Evolutionary conservation across 2,113 vertebrate genomes (phyloP).

Genomic region (Boleophthalmus pectinirostris): DNA sequence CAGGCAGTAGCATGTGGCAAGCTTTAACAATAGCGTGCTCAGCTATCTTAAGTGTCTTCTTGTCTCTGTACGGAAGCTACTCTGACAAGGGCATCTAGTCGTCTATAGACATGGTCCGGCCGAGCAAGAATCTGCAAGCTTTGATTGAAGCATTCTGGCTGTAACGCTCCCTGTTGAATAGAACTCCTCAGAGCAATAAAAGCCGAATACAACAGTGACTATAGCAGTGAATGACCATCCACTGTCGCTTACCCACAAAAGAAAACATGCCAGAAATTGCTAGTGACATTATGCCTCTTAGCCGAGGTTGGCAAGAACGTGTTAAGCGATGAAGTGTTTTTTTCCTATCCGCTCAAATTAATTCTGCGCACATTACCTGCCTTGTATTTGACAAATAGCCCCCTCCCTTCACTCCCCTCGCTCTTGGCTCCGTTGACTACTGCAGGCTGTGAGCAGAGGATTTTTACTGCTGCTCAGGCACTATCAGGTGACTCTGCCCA

Average conservation of each 20-base stretch:
- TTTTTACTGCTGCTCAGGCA: slow-evolving; percentile 45
- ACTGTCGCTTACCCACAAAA: slow-evolving; percentile 36
- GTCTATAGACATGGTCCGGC: slow-evolving; percentile 50
- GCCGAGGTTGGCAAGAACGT: slow-evolving; percentile 17
- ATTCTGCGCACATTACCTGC: slow-evolving; percentile 48
- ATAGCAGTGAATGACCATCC: slow-evolving; percentile 37
- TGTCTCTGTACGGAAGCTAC: slow-evolving; percentile 58
- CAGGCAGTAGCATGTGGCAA: slow-evolving; percentile 66
- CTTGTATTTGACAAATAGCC: slow-evolving; percentile 48
- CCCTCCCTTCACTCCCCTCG: slow-evolving; percentile 15
- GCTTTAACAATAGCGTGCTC: slow-evolving; percentile 39
- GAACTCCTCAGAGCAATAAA: slow-evolving; percentile 52
- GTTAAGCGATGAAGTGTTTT: slow-evolving; percentile 21
- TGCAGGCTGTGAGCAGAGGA: slow-evolving; percentile 31
- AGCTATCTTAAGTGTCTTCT: slow-evolving; percentile 56
- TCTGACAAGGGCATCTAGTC: slow-evolving; percentile 62
- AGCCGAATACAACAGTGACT: slow-evolving; percentile 35
- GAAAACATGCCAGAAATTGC: slow-evolving; percentile 35
- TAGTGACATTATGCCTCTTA: slow-evolving; percentile 24
- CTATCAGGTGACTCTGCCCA: slow-evolving; percentile 51
- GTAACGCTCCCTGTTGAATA: slow-evolving; percentile 54
- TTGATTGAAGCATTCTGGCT: slow-evolving; percentile 66
- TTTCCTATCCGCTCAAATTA: slow-evolving; percentile 33
- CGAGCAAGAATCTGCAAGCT: slow-evolving; percentile 50
- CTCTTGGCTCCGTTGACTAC: slow-evolving; percentile 33